A percentile compares a stretch with the other conserved stretches of the same genome.
Conservation (phyloP, 2,113 vertebrate species). For the Panthera leo region DNA sequence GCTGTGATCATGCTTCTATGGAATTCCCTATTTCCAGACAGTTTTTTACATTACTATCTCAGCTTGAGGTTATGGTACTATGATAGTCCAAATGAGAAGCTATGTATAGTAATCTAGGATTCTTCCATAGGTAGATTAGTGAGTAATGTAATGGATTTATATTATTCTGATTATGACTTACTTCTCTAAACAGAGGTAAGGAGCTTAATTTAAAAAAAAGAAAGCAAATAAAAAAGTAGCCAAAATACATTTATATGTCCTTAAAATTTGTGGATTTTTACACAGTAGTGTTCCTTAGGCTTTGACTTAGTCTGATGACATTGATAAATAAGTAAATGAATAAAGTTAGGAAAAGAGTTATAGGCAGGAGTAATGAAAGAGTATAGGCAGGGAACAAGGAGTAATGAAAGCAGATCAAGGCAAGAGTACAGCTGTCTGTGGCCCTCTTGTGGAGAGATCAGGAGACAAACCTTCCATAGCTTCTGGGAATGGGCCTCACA, state of each 20-base stretch:
- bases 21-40: neutral
- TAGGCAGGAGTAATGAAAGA: neutral
- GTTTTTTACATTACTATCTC: neutral
- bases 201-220: neutral
- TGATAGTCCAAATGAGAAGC: neutral
- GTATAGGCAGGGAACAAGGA: neutral
- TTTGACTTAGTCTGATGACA: neutral
- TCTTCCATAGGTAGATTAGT: neutral
- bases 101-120: neutral
- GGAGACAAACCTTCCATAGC: neutral
- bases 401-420: neutral
- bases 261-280: neutral
- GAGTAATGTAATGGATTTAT: neutral
- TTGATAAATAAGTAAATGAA: neutral
- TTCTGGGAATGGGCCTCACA: neutral
- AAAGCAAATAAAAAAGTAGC: neutral
- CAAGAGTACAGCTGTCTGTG: neutral
- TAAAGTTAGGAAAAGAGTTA: neutral
- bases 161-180: neutral
- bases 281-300: neutral
- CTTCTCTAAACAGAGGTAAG: conserved; percentile 4
- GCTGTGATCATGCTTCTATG: neutral
- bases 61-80: neutral
- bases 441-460: neutral
- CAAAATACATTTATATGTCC: neutral